These are phyloP conservation scores for Eupithecia inturbata DNA, from an alignment of 2,888 invertebrate species.

Conservation along the genomic window DNA sequence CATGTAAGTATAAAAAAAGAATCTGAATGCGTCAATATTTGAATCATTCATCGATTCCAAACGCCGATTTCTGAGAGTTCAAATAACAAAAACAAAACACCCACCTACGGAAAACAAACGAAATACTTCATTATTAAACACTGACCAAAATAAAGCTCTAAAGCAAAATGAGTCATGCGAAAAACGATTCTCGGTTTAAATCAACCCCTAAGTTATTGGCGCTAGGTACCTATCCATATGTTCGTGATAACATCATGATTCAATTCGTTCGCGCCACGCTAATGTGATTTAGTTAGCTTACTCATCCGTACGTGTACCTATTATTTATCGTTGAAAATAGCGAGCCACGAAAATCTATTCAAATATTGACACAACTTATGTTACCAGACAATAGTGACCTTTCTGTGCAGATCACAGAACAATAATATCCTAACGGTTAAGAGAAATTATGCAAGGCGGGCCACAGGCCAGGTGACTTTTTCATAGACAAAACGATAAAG, in stretches of 20 bases:
- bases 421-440: not conserved
- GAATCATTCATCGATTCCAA: constrained; percentile 24
- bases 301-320: not conserved
- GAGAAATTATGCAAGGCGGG: not conserved
- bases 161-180: constrained; percentile 29
- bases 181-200: constrained; percentile 11
- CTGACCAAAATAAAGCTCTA: constrained; percentile 21
- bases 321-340: not conserved
- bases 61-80: constrained; percentile 14
- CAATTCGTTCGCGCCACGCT: constrained; percentile 1
- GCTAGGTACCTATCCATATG: not conserved
- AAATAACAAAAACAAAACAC: constrained; percentile 30
- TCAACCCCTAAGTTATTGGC: constrained; percentile 8
- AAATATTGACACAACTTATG: not conserved
- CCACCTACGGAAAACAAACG: constrained; percentile 26
- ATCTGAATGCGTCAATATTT: constrained; percentile 19
- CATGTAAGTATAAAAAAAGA: not conserved
- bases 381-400: not conserved
- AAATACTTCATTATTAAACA: constrained; percentile 23
- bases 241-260: not conserved
- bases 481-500: not conserved
- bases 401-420: not conserved
- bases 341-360: not conserved
- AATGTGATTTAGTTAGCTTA: not conserved
- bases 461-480: not conserved